Base-by-base conservation (phyloP, 2,888 invertebrate species). In the Sussaba pulchella region DNA sequence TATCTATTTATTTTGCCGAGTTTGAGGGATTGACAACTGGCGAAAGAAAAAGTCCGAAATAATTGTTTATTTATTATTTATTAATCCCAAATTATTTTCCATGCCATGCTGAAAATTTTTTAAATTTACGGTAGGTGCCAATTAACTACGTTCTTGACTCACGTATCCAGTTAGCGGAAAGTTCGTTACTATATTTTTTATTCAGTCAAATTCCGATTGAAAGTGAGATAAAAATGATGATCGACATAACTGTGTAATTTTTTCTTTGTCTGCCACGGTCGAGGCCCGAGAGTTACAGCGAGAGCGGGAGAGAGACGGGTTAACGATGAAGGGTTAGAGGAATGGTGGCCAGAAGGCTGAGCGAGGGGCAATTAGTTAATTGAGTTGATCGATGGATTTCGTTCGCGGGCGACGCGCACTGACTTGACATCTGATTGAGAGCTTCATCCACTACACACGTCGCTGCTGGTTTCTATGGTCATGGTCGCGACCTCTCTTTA, bases 321-420 rank as follows among this genome's bases (percentile, higher is more conserved):
- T 24, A 61, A 47, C 61, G 50, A 14, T 26, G 19, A 14, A 21
- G 50, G 21, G 50, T 50, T 54, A 12, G 26, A 17, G 61, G 26
- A 73, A 74, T 26, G 73, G 64, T 57, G 45, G 72, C 59, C 54
- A 57, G 79, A 43, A 69, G 72, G 64, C 63, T 66, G 75, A 76
- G 73, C 73, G 74, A 77, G 77, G 83, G 86, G 88, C 92, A 92
- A 92, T 91, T 91, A 91, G 91, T 90, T 91, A 91, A 92, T 91
- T 90, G 91, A 91, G 89, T 91, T 90, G 90, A 91, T 91, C 89
- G 91, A 91, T 91, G 91, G 90, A 91, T 90, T 91, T 90, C 86
- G 88, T 89, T 89, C 86, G 87, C 86, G 64, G 50, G 84, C 87
- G 89, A 88, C 89, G 88, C 86, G 79, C 80, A 86, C 86, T 86